Evolutionary conservation across 2,113 vertebrate species (phyloP), one percentile per base, ranked within the genome.

Genomic region (Aspiorhynchus laticeps): DNA sequence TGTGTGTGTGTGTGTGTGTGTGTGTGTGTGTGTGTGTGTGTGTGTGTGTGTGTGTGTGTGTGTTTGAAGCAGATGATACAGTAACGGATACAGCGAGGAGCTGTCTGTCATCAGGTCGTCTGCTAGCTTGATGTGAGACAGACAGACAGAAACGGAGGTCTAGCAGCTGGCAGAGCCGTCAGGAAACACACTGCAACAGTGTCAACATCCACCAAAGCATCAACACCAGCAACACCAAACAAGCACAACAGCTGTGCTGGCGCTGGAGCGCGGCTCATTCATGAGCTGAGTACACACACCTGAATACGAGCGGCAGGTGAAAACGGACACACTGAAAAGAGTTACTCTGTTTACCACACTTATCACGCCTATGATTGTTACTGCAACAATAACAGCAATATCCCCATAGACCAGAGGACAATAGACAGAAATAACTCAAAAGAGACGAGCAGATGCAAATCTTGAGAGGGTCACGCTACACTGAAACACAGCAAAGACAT

Each of bases 141-240:
- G 94, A 95, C 95, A 88, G 89, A 92, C 90, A 91, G 91, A 92
- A 90, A 92, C 90, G 89, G 90, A 92, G 90, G 24, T 80, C 80
- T 93, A 93, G 95, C 96, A 97, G 96, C 96, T 97, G 96, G 95
- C 93, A 95, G 93, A 93, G 93, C 94, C 91, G 93, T 95, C 95
- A 96, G 95, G 93, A 95, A 95, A 94, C 92, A 93, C 94, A 93
- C 87, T 90, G 93, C 90, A 94, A 92, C 93, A 94, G 95, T 95
- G 95, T 97, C 95, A 97, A 96, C 95, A 96, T 76, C 93, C 95
- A 95, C 94, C 92, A 92, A 90, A 83, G 73, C 53, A 83, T 78
- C 65, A 87, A 74, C 73, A 85, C 51, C 92, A 93, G 90, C 90
- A 83, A 85, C 88, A 86, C 86, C 93, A 93, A 93, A 91, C 91